Conservation (phyloP, 1,140 invertebrate species). For the Calephelis nemesis region DNA sequence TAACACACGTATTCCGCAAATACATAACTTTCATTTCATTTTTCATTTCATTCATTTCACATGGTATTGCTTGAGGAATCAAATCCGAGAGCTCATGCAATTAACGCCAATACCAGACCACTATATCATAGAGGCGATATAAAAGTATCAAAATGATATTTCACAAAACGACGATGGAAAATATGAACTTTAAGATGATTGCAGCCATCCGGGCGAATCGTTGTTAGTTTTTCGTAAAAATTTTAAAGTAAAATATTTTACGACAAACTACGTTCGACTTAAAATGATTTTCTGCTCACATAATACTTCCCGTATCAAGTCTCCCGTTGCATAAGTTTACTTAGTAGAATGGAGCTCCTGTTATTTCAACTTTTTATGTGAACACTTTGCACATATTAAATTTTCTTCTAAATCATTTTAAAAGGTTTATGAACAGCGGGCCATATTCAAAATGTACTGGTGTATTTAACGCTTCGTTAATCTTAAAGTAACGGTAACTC, state of each 20-base stretch:
- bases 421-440: conserved; percentile 3
- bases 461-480: conserved; percentile 6
- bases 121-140: too few species aligned
- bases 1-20: too few species aligned
- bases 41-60: too few species aligned
- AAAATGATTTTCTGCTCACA: conserved; percentile 6
- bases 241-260: not conserved
- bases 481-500: not conserved
- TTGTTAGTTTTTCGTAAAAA: conserved; percentile 7
- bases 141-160: too few species aligned
- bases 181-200: too few species aligned
- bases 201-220: not conserved
- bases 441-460: not conserved
- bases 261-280: not conserved
- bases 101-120: too few species aligned
- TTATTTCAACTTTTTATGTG: conserved; percentile 13
- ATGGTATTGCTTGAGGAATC: too few species aligned
- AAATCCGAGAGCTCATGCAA: too few species aligned
- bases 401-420: conserved; percentile 17
- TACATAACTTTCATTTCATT: too few species aligned
- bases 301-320: not conserved
- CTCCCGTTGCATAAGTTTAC: conserved; percentile 14
- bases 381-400: conserved; percentile 15
- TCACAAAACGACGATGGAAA: too few species aligned
- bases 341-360: conserved; percentile 8